These are phyloP conservation scores for Dichetophora obliterata DNA, from an alignment of 2,888 invertebrate genomes.

Conservation along the genomic window DNA sequence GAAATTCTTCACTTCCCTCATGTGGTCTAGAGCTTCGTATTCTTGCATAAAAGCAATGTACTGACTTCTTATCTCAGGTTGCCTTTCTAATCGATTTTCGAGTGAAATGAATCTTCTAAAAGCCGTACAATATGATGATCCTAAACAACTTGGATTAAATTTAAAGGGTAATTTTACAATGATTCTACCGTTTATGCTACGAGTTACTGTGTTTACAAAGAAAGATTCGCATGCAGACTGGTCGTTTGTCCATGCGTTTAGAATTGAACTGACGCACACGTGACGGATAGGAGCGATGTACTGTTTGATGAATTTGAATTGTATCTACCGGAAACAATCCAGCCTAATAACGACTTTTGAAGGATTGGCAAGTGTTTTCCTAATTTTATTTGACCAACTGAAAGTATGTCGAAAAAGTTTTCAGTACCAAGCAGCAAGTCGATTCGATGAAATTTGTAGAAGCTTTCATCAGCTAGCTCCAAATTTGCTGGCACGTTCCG, in stretches of 20 bases:
- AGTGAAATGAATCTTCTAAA: too few species aligned
- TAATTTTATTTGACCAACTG: slow-evolving; percentile 46
- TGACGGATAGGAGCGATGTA: not conserved
- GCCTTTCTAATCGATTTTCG: too few species aligned
- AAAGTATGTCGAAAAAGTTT: slow-evolving; percentile 38
- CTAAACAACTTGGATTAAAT: too few species aligned
- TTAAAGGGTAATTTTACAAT: not conserved
- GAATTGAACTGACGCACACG: not conserved
- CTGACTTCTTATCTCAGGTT: too few species aligned
- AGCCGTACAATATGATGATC: too few species aligned
- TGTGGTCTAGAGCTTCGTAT: too few species aligned
- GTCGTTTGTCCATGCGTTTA: slow-evolving; percentile 12
- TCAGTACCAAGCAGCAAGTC: too few species aligned
- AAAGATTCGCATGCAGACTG: not conserved
- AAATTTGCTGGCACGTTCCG: not conserved
- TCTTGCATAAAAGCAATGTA: too few species aligned
- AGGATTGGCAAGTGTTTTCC: slow-evolving; percentile 42
- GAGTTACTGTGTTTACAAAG: not conserved
- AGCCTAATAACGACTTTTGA: slow-evolving; percentile 49
- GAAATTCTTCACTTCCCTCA: too few species aligned
- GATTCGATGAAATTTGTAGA: not conserved
- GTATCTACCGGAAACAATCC: slow-evolving; percentile 46
- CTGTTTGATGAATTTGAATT: too few species aligned
- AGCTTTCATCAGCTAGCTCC: not conserved
- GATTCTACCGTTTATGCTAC: not conserved